Conservation (phyloP, 2,888 invertebrate genomes). For the Drosophila crucigera region DNA sequence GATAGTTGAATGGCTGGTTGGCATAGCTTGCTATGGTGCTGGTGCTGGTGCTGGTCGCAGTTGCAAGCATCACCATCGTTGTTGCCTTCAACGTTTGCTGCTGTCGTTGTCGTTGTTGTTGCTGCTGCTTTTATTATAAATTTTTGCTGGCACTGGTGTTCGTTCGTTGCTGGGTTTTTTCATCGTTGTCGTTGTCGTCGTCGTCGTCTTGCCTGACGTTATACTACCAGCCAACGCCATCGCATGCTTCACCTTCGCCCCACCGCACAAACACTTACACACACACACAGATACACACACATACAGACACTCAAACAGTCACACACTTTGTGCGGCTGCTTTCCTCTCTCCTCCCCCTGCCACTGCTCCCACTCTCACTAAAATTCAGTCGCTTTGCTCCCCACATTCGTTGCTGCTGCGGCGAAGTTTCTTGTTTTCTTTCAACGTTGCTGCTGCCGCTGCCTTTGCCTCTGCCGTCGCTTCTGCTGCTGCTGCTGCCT, state of each 20-base stretch:
- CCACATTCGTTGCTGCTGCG: slow-evolving; percentile 48
- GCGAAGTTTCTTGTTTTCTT: slow-evolving; percentile 74
- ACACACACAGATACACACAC: slow-evolving; percentile 13
- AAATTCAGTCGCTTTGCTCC: slow-evolving; percentile 25
- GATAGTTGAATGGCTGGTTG: slow-evolving; percentile 64
- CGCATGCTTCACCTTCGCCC: slow-evolving; percentile 82
- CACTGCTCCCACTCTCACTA: slow-evolving; percentile 1
- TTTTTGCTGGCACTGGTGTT: slow-evolving; percentile 67
- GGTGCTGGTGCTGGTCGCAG: slow-evolving; percentile 56
- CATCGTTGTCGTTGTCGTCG: slow-evolving; percentile 42
- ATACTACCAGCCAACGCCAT: slow-evolving; percentile 71
- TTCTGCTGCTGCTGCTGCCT: slow-evolving; percentile 41
- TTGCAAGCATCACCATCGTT: slow-evolving; percentile 53
- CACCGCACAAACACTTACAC: slow-evolving; percentile 62
- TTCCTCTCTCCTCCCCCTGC: slow-evolving; percentile 30
- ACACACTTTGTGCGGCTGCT: slow-evolving; percentile 71
- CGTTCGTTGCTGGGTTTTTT: slow-evolving; percentile 60
- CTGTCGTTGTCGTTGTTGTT: slow-evolving; percentile 39
- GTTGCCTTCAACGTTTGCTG: slow-evolving; percentile 58
- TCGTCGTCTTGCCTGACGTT: slow-evolving; percentile 67
- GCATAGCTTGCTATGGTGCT: slow-evolving; percentile 36
- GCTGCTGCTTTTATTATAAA: slow-evolving; percentile 73
- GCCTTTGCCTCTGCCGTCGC: slow-evolving; percentile 16
- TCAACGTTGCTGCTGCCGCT: slow-evolving; percentile 47
- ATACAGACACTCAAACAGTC: slow-evolving; percentile 55